phyloP scores from a whole-genome alignment of 2,113 vertebrate species.

The Hassar affinis region DNA sequence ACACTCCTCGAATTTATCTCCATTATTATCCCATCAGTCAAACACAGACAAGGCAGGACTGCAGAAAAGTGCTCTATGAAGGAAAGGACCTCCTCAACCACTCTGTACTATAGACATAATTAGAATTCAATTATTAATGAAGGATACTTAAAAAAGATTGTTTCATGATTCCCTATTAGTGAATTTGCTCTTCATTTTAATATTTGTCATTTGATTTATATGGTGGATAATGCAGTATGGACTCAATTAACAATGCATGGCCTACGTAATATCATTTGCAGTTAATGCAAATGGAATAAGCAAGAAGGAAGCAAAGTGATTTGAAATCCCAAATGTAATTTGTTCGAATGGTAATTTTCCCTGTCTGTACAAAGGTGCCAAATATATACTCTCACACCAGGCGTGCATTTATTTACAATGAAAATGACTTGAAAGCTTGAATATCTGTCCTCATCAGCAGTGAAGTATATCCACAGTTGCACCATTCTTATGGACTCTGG shows the following conservation, averaged over 20 bases:
- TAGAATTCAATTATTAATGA: conserved; percentile 94
- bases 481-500: not conserved
- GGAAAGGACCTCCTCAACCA: conserved; percentile 28
- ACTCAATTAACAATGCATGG: conserved; percentile 91
- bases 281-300: conserved; percentile 86
- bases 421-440: conserved; percentile 81
- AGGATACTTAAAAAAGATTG: conserved; percentile 88
- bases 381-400: conserved; percentile 83
- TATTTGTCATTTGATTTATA: conserved; percentile 93
- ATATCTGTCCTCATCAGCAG: conserved; percentile 74
- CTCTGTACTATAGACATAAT: conserved; percentile 78
- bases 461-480: conserved; percentile 53
- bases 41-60: conserved; percentile 43
- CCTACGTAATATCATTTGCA: conserved; percentile 86
- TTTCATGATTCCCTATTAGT: conserved; percentile 90
- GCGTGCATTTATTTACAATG: conserved; percentile 85
- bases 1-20: conserved; percentile 54
- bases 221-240: conserved; percentile 89
- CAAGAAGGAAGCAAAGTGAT: conserved; percentile 76
- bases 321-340: conserved; percentile 87
- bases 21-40: conserved; percentile 61
- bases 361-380: conserved; percentile 73
- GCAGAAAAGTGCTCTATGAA: conserved; percentile 59
- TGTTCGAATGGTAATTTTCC: conserved; percentile 80
- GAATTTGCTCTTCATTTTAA: conserved; percentile 93